phyloP scores from a whole-genome alignment of 2,888 invertebrate species.

The Diogma glabrata region DNA sequence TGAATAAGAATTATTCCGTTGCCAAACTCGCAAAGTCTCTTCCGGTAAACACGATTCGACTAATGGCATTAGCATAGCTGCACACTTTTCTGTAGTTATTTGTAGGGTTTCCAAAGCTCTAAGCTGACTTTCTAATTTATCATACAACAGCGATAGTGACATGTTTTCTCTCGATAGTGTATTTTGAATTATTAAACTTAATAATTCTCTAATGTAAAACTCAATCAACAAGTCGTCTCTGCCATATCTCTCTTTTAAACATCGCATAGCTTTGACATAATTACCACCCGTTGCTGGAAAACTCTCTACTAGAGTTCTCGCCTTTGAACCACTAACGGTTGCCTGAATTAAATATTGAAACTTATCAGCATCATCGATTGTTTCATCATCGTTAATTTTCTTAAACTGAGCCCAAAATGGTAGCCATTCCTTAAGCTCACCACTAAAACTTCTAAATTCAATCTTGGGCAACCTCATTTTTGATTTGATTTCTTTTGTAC shows the following conservation, averaged over 20 bases:
- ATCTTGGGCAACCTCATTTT: neutral
- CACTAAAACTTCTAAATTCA: neutral
- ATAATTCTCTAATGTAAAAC: slow-evolving; percentile 22
- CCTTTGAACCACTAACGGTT: slow-evolving; percentile 9
- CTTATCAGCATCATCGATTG: neutral
- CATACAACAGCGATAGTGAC: neutral
- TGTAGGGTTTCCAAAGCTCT: slow-evolving; percentile 2
- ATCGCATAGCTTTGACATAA: slow-evolving; percentile 23
- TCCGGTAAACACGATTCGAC: slow-evolving; percentile 25
- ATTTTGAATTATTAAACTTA: slow-evolving; percentile 21
- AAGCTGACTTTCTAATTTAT: slow-evolving; percentile 6
- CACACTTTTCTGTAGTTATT: neutral
- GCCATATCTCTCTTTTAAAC: slow-evolving; percentile 16
- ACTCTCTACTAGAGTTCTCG: slow-evolving; percentile 20
- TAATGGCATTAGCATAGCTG: slow-evolving; percentile 11
- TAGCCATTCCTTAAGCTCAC: neutral
- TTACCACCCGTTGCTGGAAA: slow-evolving; percentile 21
- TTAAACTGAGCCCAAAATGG: neutral
- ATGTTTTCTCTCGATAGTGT: slow-evolving; percentile 12
- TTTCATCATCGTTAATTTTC: neutral
- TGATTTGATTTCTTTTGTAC: neutral
- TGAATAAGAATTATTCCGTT: slow-evolving; percentile 7
- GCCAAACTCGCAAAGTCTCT: slow-evolving; percentile 22
- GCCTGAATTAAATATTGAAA: slow-evolving; percentile 1
- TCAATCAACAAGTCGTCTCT: slow-evolving; percentile 22